Base-by-base conservation (phyloP, 2,888 invertebrate species). In the Artemia sinica region DNA sequence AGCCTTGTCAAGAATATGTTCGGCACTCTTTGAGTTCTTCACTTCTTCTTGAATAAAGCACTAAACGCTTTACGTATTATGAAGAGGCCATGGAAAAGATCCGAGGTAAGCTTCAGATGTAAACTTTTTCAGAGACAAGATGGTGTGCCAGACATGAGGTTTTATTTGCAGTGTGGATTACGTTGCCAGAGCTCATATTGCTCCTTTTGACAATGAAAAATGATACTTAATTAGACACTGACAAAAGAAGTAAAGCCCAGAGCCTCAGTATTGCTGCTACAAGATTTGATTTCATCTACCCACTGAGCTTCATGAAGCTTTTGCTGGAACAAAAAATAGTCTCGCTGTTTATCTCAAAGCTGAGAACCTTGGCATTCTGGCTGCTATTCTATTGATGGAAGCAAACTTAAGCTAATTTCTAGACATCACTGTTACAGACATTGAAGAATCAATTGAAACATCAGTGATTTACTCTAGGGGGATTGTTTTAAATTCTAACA, bases 271-370 rank as follows among this genome's bases (percentile, higher is more conserved):
- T 28, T 28, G 28, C 4, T 28, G n/a, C n/a, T n/a, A n/a, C n/a
- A n/a, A n/a, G n/a, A n/a, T 28, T 28, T 28, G 66, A 65, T 65
- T 65, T n/a, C 48, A 65, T 65, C 14, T 65, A 65, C 48, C 28
- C 14, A 12, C 41, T 65, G 41, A 48, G 66, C 48, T 65, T 65
- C 48, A 13, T 65, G 66, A 28, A 14, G n/a, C 14, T 41, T 9
- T 28, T 65, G 41, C 28, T 65, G 12, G 28, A 65, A 13, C 12
- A 41, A 12, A 13, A 12, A 14, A 48, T 12, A 14, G 8, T 14
- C 18, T 58, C n/a, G 8, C 9, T 14, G 18, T 18, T 8, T 58
- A 9, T 18, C 63, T 65, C 41, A 13, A 65, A 65, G 66, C 66
- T 41, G 66, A 65, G 48, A 13, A 65, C 6, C n/a, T 65, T 28